Percentiles rank a stretch among this genome's conserved stretches.
phyloP scores from a whole-genome alignment of 2,888 invertebrate genomes.

The Drosophila formosana region DNA sequence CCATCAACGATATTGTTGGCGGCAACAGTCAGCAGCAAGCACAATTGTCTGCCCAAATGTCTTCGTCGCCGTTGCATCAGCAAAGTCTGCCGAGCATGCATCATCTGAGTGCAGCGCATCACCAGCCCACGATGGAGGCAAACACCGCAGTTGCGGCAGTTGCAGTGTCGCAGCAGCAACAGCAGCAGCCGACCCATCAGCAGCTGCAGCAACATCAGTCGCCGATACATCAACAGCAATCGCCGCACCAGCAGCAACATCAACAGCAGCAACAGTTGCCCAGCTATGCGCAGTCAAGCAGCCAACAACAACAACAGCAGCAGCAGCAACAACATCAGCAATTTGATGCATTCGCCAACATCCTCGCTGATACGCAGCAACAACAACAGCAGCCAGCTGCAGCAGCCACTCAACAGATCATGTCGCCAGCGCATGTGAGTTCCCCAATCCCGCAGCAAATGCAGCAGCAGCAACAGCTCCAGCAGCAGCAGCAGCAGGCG shows the following conservation, averaged over 20 bases:
- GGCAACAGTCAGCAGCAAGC: slow-evolving; percentile 86
- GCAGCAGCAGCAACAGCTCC: slow-evolving; percentile 61
- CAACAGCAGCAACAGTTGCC: slow-evolving; percentile 84
- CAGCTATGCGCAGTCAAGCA: slow-evolving; percentile 63
- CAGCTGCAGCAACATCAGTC: slow-evolving; percentile 74
- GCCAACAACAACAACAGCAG: slow-evolving; percentile 75
- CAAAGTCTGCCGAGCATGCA: slow-evolving; percentile 78
- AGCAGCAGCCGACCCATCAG: slow-evolving; percentile 68
- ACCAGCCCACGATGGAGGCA: slow-evolving; percentile 48
- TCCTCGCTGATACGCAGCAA: slow-evolving; percentile 56
- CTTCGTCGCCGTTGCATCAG: slow-evolving; percentile 71
- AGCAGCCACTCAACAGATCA: slow-evolving; percentile 51
- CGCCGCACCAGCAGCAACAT: slow-evolving; percentile 82
- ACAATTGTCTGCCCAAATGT: slow-evolving; percentile 81
- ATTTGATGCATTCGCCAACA: slow-evolving; percentile 76
- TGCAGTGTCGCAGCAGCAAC: slow-evolving; percentile 45
- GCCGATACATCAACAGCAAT: slow-evolving; percentile 79
- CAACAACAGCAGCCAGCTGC: slow-evolving; percentile 35
- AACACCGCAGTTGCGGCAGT: slow-evolving; percentile 48
- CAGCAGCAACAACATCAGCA: slow-evolving; percentile 60
- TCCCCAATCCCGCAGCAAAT: slow-evolving; percentile 56
- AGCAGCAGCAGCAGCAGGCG: slow-evolving; percentile 61
- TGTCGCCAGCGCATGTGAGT: slow-evolving; percentile 67
- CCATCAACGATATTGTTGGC: slow-evolving; percentile 85
- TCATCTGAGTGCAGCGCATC: slow-evolving; percentile 56